These are phyloP conservation scores for Marisa cornuarietis DNA, from an alignment of 1,140 invertebrate species.

Conservation along the genomic window DNA sequence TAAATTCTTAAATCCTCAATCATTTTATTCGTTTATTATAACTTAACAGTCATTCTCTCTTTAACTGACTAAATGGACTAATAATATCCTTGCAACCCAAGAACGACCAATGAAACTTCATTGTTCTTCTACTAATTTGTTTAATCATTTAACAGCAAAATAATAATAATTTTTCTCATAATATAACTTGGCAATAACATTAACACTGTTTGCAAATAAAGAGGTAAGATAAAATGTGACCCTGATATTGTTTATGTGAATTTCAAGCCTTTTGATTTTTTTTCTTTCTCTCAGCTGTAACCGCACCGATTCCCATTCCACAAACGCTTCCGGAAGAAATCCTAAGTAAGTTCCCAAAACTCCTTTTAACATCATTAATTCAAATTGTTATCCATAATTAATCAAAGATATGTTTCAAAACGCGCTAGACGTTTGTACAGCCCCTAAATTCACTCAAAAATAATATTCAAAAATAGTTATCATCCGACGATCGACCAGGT, in stretches of 20 bases:
- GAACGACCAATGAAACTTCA: neutral
- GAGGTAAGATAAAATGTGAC: neutral
- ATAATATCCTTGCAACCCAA: neutral
- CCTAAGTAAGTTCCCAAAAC: neutral
- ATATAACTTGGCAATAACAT: neutral
- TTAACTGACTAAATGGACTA: no score
- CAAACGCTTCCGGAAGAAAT: neutral
- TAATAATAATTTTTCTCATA: neutral
- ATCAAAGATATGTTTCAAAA: no score
- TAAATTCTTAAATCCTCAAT: no score
- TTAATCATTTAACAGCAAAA: neutral
- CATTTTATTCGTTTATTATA: no score
- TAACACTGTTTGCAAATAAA: neutral
- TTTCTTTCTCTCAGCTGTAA: slow-evolving; percentile 1
- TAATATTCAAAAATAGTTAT: no score
- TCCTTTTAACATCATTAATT: no score
- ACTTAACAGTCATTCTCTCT: no score
- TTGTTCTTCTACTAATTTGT: neutral
- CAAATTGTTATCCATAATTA: no score
- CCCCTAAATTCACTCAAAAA: no score
- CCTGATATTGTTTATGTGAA: neutral
- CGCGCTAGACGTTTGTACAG: no score
- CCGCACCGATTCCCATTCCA: neutral
- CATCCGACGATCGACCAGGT: no score
- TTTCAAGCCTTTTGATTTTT: neutral